These are phyloP conservation scores for Sminthurides aquaticus DNA, from an alignment of 2,888 invertebrate genomes.

Conservation along the genomic window DNA sequence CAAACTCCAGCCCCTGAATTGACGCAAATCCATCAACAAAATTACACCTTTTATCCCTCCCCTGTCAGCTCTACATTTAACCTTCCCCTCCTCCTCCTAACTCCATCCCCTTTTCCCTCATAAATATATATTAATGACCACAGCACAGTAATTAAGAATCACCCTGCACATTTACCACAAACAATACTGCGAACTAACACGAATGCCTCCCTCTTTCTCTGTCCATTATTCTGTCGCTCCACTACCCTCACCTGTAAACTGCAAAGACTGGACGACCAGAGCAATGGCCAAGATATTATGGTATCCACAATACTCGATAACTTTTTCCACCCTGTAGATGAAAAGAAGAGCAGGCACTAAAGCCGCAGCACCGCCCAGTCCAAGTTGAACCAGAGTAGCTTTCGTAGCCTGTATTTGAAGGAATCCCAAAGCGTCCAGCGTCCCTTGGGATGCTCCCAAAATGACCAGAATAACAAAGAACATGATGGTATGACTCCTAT, in stretches of 20 bases:
- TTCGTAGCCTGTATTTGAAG: constrained; percentile 36
- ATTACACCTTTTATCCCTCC: too few species aligned
- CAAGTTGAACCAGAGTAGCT: constrained; percentile 32
- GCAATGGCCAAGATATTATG: constrained; percentile 40
- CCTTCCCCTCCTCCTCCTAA: too few species aligned
- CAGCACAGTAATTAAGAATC: too few species aligned
- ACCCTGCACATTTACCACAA: too few species aligned
- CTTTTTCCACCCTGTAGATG: constrained; percentile 41
- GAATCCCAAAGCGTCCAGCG: constrained; percentile 36
- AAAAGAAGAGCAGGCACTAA: constrained; percentile 38
- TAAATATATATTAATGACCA: too few species aligned
- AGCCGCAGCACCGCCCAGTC: constrained; percentile 34
- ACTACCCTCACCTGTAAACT: constrained; percentile 41
- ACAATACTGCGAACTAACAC: too few species aligned
- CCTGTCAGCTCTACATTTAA: too few species aligned
- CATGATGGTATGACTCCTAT: constrained; percentile 30
- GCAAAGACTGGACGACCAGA: constrained; percentile 37
- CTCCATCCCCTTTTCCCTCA: too few species aligned
- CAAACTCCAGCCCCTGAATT: too few species aligned
- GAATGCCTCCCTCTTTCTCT: too few species aligned
- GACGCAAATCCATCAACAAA: too few species aligned
- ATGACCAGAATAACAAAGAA: constrained; percentile 36
- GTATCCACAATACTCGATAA: constrained; percentile 42
- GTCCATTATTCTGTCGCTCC: too few species aligned
- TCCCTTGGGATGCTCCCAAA: constrained; percentile 36